Percentiles rank a stretch among this genome's conserved stretches.
phyloP scores from a whole-genome alignment of 1,140 invertebrate genomes.

The Dolichoris vasculosae region DNA sequence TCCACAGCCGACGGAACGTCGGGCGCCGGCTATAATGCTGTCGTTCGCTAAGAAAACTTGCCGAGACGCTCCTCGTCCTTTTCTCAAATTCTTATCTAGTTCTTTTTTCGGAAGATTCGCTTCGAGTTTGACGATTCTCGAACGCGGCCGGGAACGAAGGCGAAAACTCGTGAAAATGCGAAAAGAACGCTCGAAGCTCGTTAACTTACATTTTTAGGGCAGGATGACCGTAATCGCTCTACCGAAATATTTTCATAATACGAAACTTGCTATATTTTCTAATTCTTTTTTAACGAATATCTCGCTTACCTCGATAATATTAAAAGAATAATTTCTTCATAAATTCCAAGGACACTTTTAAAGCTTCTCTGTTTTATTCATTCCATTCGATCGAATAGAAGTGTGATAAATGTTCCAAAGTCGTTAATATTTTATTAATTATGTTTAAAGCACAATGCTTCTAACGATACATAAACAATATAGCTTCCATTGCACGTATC shows the following conservation, averaged over 20 bases:
- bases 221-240: neutral
- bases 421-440: no score
- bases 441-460: no score
- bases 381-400: no score
- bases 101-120: neutral
- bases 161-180: neutral
- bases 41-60: conserved; percentile 1
- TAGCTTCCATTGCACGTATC: no score
- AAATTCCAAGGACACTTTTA: conserved; percentile 5
- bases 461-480: no score
- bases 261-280: conserved; percentile 36
- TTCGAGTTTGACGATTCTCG: no score
- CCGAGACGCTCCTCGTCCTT: neutral
- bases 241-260: conserved; percentile 3
- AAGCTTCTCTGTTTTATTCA: no score
- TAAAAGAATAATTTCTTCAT: neutral
- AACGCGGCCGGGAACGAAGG: neutral
- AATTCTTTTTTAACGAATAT: conserved; percentile 22
- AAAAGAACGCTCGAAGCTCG: neutral
- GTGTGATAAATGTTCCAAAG: no score
- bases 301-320: neutral
- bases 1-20: conserved; percentile 51
- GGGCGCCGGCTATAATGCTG: conserved; percentile 57
- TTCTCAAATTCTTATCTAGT: neutral
- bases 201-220: conserved; percentile 18